A percentile compares a stretch with the other conserved stretches of the same genome.
Conservation (phyloP, 1,140 invertebrate genomes). For the Maniola jurtina region DNA sequence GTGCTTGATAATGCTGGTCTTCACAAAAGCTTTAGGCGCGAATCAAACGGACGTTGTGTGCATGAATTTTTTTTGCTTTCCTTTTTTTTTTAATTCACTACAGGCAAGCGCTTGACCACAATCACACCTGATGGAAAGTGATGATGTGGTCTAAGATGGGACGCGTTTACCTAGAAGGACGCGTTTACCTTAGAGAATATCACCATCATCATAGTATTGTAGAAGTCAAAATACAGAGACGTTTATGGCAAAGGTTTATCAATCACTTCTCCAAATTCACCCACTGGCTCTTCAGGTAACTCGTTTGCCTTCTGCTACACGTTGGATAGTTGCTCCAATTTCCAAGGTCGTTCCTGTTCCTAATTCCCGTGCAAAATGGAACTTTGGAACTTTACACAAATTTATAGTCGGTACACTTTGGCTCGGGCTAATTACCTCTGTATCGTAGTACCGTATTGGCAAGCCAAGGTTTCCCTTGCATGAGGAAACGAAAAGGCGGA, state of each 20-base stretch:
- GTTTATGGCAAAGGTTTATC: neutral
- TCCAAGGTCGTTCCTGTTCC: slow-evolving; percentile 21
- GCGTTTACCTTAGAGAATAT: no score
- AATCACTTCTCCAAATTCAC: neutral
- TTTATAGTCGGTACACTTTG: neutral
- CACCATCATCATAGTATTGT: no score
- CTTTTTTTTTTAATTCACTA: no score
- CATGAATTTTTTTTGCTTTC: no score
- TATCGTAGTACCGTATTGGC: neutral
- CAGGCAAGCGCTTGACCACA: no score
- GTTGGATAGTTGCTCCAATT: slow-evolving; percentile 27
- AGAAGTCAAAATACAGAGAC: no score
- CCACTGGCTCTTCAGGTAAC: neutral
- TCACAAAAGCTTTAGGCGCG: no score
- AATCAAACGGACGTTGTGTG: no score
- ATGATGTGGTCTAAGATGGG: no score
- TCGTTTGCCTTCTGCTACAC: slow-evolving; percentile 24
- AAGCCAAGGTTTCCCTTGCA: neutral
- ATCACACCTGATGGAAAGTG: no score
- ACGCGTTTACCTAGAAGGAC: no score
- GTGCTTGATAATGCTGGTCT: neutral
- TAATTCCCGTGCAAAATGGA: neutral
- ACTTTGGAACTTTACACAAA: neutral
- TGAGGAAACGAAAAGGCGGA: no score
- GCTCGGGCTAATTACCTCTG: neutral